Evolutionary conservation across 2,888 invertebrate genomes (phyloP).

Genomic region (Isoperla grammatica): DNA sequence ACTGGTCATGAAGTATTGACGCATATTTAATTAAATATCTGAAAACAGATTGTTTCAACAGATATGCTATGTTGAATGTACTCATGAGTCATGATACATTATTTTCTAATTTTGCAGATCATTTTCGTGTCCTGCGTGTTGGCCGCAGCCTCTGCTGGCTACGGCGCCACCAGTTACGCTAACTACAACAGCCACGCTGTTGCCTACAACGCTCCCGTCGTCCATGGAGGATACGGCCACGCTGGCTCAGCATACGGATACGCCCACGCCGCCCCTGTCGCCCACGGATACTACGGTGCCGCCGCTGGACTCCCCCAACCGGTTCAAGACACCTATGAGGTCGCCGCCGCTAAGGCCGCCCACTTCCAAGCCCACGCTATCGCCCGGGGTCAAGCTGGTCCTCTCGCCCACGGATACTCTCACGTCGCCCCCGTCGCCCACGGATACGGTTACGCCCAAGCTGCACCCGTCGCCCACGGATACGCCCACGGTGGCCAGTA

Average conservation of each 20-base stretch:
- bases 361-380: background rate
- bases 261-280: conserved; percentile 48
- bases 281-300: conserved; percentile 31
- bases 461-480: too few species aligned
- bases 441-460: conserved; percentile 33
- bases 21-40: too few species aligned
- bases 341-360: background rate
- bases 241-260: background rate
- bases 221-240: conserved; percentile 41
- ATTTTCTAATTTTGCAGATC: too few species aligned
- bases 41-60: too few species aligned
- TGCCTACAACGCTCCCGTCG: conserved; percentile 36
- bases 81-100: too few species aligned
- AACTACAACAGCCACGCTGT: background rate
- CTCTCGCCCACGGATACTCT: background rate
- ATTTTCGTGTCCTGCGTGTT: too few species aligned
- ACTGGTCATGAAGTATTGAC: too few species aligned
- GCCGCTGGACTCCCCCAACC: background rate
- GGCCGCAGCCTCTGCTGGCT: too few species aligned
- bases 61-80: too few species aligned
- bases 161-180: too few species aligned
- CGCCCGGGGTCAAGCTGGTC: background rate
- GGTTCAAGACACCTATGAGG: background rate
- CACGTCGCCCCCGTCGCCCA: conserved; percentile 46
- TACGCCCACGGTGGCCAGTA: too few species aligned